These are phyloP conservation scores for Bilobella aurantiaca DNA, from an alignment of 1,140 invertebrate species.

Conservation along the genomic window DNA sequence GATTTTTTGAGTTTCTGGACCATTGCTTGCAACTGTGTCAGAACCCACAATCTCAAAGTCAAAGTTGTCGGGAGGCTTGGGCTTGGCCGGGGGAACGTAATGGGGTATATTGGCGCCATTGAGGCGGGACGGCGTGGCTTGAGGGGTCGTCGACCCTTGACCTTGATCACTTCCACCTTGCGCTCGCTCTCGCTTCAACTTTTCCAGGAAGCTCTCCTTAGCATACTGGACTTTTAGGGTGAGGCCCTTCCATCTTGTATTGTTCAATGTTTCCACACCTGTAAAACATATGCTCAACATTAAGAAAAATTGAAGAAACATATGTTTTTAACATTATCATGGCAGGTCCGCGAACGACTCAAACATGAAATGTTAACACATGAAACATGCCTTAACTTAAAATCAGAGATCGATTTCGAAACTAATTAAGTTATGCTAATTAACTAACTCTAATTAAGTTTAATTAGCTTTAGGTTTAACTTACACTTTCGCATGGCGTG, in stretches of 20 bases:
- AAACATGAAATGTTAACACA: no score
- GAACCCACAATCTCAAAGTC: slow-evolving; percentile 8
- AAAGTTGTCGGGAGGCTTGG: slow-evolving; percentile 1
- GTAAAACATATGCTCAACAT: not conserved
- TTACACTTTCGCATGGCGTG: slow-evolving; percentile 12
- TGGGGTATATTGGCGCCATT: not conserved
- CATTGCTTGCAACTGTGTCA: not conserved
- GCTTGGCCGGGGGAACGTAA: not conserved
- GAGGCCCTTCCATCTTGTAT: slow-evolving; percentile 1
- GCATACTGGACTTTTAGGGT: slow-evolving; percentile 10
- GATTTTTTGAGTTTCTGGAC: not conserved
- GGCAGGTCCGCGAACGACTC: no score
- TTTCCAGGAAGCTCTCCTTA: slow-evolving; percentile 11
- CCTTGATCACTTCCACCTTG: not conserved
- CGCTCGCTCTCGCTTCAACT: slow-evolving; percentile 2
- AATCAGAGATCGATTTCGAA: not conserved
- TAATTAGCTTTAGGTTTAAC: not conserved
- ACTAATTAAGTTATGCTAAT: not conserved
- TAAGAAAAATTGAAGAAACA: no score
- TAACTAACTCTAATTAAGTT: not conserved
- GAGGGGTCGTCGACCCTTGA: not conserved
- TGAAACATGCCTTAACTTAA: not conserved
- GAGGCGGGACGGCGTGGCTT: not conserved
- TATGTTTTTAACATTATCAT: no score
- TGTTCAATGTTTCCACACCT: slow-evolving; percentile 6